Evolutionary conservation across 64 coral and sea anemone genomes (phyloP).

Genomic region (Platygyra sinensis): DNA sequence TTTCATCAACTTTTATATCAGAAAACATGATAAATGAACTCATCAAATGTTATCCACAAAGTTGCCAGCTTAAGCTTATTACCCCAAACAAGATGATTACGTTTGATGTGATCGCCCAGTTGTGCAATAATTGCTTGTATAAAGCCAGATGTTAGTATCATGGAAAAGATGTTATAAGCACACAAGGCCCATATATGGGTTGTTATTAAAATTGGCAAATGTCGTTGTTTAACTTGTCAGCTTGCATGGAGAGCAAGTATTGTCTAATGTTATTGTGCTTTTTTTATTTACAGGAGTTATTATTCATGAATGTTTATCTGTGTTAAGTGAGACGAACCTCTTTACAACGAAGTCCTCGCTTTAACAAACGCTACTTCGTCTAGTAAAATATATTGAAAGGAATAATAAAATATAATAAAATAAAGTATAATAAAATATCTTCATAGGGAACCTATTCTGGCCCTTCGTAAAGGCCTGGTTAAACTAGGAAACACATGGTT

Average conservation of each 20-base stretch:
- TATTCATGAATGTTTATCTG: too few species aligned
- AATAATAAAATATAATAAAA: too few species aligned
- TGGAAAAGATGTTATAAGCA: background rate
- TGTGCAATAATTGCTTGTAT: background rate
- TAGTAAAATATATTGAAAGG: too few species aligned
- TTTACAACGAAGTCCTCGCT: too few species aligned
- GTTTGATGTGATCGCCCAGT: background rate
- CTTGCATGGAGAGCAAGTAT: background rate
- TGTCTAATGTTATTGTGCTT: background rate
- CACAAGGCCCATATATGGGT: background rate
- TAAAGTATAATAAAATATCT: too few species aligned
- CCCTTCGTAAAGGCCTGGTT: too few species aligned
- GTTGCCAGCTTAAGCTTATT: background rate
- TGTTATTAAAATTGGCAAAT: background rate
- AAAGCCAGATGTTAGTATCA: background rate
- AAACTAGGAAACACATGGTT: too few species aligned
- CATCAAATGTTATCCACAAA: background rate
- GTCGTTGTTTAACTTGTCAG: background rate
- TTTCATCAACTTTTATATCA: slow-evolving; percentile 26
- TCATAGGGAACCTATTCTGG: too few species aligned
- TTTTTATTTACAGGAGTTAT: background rate
- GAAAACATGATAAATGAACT: slow-evolving; percentile 30
- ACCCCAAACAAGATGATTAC: background rate
- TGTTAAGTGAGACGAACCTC: too few species aligned
- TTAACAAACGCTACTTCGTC: background rate